Base-by-base conservation (phyloP, 1,140 invertebrate species). In the Scylla paramamosain region DNA sequence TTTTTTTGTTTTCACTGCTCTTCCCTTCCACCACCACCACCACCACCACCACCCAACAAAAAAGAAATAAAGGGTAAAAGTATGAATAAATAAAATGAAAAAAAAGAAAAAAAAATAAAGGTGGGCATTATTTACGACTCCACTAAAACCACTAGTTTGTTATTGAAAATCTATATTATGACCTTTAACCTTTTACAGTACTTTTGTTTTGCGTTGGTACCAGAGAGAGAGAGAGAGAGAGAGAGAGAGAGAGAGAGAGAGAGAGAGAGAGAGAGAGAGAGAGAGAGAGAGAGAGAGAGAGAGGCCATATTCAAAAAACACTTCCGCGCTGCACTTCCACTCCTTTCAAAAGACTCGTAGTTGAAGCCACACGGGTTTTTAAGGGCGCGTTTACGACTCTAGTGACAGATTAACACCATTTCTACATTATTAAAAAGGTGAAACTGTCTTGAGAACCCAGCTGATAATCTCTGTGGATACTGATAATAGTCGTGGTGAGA, bases 201-300 rank as follows among this genome's bases (percentile, higher is more conserved):
- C 52, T 59, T 59, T 59, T 77, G 20, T 77, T 25, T 77, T 77
- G 25, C 20, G 16, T 77, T 25, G 1, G 20, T n/a, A 28, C 6
- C 4, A 46, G 31, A 48, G 46, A 88, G n/a, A n/a, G 45, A 91
- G 90, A 67, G 90, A 91, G 45, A 91, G 90, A 88, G 87, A 88
- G 88, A 90, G 88, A 67, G 91, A 77, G 91, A 83, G 91, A 39
- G 91, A 77, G 91, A 77, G 91, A 92, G 59, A 82, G 59, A 92
- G 46, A 91, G 90, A 92, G 46, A 92, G 46, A 59, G 90, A 59
- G 90, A 92, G 90, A 59, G n/a, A 92, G 90, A 48, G 45, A 91
- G 90, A 91, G 90, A 91, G 90, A 91, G 90, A 91, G 90, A 91
- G 48, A 48, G 90, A 91, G 90, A 91, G 90, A 91, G 90, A 91